These are phyloP conservation scores for Prionace glauca DNA, from an alignment of 2,797 vertebrate species.

Conservation along the genomic window DNA sequence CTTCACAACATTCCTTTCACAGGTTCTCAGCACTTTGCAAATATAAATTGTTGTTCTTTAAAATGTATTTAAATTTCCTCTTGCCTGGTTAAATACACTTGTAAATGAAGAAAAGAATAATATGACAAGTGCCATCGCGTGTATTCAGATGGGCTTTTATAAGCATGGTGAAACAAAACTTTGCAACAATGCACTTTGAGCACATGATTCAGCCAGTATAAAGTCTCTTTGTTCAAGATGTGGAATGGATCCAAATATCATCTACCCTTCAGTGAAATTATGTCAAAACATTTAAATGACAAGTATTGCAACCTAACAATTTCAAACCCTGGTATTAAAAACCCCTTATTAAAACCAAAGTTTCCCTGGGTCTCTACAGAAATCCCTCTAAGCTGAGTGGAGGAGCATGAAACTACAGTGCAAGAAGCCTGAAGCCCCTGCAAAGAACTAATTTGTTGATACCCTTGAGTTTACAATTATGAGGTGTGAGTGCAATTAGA, in stretches of 20 bases:
- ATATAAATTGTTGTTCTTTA: background rate
- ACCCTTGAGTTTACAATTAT: background rate
- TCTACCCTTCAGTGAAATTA: background rate
- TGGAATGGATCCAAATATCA: background rate
- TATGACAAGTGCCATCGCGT: background rate
- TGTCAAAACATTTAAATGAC: background rate
- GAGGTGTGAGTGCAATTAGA: background rate
- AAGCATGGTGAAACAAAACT: background rate
- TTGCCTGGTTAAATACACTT: background rate
- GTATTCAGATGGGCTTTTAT: background rate
- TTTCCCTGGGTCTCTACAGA: background rate
- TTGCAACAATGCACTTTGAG: background rate
- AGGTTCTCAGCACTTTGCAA: background rate
- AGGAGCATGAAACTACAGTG: background rate
- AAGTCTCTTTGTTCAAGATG: background rate
- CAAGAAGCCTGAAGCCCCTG: background rate
- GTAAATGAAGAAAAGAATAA: background rate
- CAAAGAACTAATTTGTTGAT: background rate
- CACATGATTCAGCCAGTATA: background rate
- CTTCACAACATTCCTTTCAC: background rate
- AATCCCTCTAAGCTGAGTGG: background rate
- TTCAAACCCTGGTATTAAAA: constrained; percentile 16
- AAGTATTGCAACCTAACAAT: background rate
- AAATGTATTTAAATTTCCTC: background rate
- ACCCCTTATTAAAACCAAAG: background rate